These are phyloP conservation scores for Tor tambroides DNA, from an alignment of 2,113 vertebrate genomes.

Conservation along the genomic window DNA sequence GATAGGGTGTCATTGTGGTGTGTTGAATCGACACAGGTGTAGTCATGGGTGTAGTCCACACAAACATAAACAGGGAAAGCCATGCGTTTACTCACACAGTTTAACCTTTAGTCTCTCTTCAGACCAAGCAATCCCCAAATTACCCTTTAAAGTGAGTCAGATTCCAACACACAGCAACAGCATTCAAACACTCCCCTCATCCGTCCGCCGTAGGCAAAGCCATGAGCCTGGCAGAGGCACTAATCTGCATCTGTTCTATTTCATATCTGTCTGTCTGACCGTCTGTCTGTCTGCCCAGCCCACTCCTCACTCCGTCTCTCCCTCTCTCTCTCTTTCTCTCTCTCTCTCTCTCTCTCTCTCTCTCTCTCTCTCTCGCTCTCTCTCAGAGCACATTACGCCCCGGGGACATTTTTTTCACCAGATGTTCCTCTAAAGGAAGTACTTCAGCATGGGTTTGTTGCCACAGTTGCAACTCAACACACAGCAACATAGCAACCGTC, in stretches of 20 bases:
- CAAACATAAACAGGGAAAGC: slow-evolving; percentile 51
- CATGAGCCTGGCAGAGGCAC: not conserved
- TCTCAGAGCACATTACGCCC: slow-evolving; percentile 21
- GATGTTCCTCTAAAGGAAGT: slow-evolving; percentile 59
- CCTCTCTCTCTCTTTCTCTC: not conserved
- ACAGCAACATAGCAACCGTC: slow-evolving; percentile 50
- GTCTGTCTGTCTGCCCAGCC: not conserved
- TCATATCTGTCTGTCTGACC: slow-evolving; percentile 8
- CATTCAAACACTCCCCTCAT: not conserved
- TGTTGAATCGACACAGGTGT: slow-evolving; percentile 37
- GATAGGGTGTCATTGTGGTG: not conserved
- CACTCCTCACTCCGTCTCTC: not conserved
- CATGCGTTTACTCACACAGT: slow-evolving; percentile 50
- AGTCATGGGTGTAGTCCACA: slow-evolving; percentile 52
- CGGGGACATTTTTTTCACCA: slow-evolving; percentile 42
- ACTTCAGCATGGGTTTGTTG: slow-evolving; percentile 54
- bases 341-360: not conserved
- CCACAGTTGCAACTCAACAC: slow-evolving; percentile 56
- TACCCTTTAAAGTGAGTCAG: slow-evolving; percentile 37
- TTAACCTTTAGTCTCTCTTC: slow-evolving; percentile 30
- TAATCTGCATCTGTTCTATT: slow-evolving; percentile 12
- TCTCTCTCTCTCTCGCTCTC: not conserved
- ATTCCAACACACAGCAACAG: slow-evolving; percentile 28
- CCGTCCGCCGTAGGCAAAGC: not conserved
- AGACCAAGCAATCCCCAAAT: slow-evolving; percentile 19